These are phyloP conservation scores for Amblyjoppa proteus DNA, from an alignment of 2,888 invertebrate genomes.

Conservation along the genomic window DNA sequence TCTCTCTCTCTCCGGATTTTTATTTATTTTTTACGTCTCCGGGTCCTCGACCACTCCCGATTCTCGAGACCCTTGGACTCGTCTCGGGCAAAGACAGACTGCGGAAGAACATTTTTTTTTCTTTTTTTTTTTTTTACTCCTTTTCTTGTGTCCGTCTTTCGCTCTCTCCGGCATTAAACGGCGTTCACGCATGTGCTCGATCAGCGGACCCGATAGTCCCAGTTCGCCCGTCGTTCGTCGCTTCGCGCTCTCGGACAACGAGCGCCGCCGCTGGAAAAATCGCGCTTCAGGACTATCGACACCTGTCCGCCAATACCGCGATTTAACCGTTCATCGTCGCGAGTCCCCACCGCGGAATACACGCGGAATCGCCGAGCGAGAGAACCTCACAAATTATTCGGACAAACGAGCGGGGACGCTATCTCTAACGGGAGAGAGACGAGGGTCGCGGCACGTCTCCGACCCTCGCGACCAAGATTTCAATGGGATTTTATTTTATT, in stretches of 20 bases:
- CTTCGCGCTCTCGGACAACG: constrained; percentile 7
- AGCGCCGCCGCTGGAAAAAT: constrained; percentile 10
- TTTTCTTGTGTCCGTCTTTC: constrained; percentile 34
- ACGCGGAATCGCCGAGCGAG: constrained; percentile 25
- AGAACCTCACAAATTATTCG: constrained; percentile 65
- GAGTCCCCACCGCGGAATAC: constrained; percentile 5
- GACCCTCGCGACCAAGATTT: constrained; percentile 17
- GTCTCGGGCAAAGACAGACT: constrained; percentile 4
- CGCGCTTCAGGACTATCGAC: constrained; percentile 56
- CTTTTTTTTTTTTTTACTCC: neutral
- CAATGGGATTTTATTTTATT: constrained; percentile 7
- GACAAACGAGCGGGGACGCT: constrained; percentile 66
- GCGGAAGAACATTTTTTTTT: neutral
- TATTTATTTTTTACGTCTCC: constrained; percentile 57
- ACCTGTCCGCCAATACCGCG: constrained; percentile 59
- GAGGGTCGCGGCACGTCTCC: constrained; percentile 32
- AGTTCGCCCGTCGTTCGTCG: constrained; percentile 34
- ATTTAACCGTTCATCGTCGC: constrained; percentile 57
- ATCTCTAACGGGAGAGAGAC: constrained; percentile 44
- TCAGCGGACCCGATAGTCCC: constrained; percentile 60
- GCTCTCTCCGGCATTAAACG: constrained; percentile 40
- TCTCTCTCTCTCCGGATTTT: constrained; percentile 49
- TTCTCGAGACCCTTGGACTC: constrained; percentile 57
- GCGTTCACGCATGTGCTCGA: constrained; percentile 65
- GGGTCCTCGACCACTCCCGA: constrained; percentile 73